These are phyloP conservation scores for Brachionus plicatilis DNA, from an alignment of 1,140 invertebrate species.

Conservation along the genomic window DNA sequence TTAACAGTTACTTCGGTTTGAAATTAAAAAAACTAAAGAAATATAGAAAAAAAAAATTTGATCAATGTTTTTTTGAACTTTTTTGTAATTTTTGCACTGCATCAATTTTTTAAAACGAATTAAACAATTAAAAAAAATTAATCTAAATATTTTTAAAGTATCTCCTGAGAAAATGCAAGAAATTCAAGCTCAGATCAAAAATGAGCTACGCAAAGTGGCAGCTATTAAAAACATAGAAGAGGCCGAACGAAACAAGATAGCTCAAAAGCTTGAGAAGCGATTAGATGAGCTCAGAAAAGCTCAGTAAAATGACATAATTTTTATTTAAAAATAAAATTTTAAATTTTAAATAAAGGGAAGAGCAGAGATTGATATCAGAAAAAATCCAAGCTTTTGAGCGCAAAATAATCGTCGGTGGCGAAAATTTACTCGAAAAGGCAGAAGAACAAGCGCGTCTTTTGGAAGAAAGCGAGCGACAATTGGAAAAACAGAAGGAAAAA, in stretches of 20 bases:
- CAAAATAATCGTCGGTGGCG: constrained; percentile 92
- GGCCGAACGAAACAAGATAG: constrained; percentile 61
- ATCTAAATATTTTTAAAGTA: neutral
- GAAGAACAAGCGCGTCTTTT: constrained; percentile 84
- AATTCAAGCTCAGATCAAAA: constrained; percentile 41
- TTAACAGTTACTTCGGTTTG: too few species aligned
- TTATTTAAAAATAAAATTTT: neutral
- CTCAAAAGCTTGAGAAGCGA: constrained; percentile 70
- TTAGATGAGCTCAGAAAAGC: constrained; percentile 60
- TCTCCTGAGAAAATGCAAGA: constrained; percentile 42
- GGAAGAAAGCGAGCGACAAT: constrained; percentile 78
- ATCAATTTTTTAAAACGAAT: neutral
- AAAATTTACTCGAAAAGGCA: constrained; percentile 94
- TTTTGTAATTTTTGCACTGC: neutral
- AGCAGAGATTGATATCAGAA: constrained; percentile 65
- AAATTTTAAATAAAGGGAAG: constrained; percentile 53
- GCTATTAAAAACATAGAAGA: constrained; percentile 59
- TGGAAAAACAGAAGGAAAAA: constrained; percentile 73
- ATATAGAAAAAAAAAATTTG: too few species aligned
- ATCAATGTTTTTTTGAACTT: neutral
- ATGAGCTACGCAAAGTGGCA: constrained; percentile 55
- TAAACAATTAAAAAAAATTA: neutral
- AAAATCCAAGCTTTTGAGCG: constrained; percentile 85
- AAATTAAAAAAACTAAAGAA: too few species aligned
- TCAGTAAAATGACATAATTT: constrained; percentile 42